Evolutionary conservation across 2,113 vertebrate genomes (phyloP).

Genomic region (Rana temporaria): DNA sequence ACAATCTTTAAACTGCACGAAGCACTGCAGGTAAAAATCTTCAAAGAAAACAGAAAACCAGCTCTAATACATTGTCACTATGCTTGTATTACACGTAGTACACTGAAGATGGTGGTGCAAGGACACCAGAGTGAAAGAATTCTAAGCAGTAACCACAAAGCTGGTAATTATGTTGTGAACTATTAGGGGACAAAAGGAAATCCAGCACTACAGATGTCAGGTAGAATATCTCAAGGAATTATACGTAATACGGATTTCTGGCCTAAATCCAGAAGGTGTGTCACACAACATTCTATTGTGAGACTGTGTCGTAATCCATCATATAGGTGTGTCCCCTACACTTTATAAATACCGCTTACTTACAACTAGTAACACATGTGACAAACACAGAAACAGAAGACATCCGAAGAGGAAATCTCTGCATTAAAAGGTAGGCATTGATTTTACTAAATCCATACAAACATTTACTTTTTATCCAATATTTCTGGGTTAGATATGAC

Average conservation of each 20-base stretch:
- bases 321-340: slow-evolving; percentile 73
- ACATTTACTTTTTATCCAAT: too few relatives aligned
- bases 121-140: not conserved
- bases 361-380: slow-evolving; percentile 55
- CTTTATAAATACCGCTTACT: slow-evolving; percentile 68
- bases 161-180: not conserved
- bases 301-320: slow-evolving; percentile 63
- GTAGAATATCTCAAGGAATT: not conserved
- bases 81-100: not conserved
- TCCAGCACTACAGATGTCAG: slow-evolving; percentile 23
- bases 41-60: not conserved
- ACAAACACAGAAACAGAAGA: slow-evolving; percentile 18
- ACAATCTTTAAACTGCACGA: not conserved
- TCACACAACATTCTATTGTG: slow-evolving; percentile 49
- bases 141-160: not conserved
- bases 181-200: slow-evolving; percentile 37
- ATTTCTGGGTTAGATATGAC: too few relatives aligned
- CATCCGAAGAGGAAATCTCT: slow-evolving; percentile 13
- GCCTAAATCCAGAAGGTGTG: slow-evolving; percentile 67
- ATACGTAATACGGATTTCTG: slow-evolving; percentile 32
- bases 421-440: slow-evolving; percentile 24
- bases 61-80: slow-evolving; percentile 14
- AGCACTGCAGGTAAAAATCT: not conserved
- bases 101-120: not conserved
- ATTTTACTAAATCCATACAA: too few relatives aligned